phyloP scores from a whole-genome alignment of 2,888 invertebrate genomes.

The Cinara cedri region DNA sequence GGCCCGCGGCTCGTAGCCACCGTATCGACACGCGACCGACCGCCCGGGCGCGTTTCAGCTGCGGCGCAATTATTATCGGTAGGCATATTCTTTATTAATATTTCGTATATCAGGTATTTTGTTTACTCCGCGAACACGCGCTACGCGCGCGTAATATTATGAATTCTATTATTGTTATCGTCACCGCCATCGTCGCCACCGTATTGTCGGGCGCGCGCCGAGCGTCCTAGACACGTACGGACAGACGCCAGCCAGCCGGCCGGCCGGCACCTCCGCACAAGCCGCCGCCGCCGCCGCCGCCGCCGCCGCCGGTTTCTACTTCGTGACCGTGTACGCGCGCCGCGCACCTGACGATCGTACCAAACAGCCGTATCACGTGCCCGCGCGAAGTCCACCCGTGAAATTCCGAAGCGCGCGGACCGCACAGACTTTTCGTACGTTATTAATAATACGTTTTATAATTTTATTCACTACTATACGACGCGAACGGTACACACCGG shows the following conservation, averaged over 20 bases:
- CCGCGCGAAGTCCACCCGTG: slow-evolving; percentile 20
- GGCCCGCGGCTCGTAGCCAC: too few relatives aligned
- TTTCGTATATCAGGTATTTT: too few relatives aligned
- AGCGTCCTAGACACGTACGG: slow-evolving; percentile 33
- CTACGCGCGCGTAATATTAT: neutral
- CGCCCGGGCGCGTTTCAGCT: too few relatives aligned
- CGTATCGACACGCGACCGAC: too few relatives aligned
- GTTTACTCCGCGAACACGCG: neutral
- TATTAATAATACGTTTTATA: too few relatives aligned
- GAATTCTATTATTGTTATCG: neutral
- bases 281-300: too few relatives aligned
- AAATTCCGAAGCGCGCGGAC: slow-evolving; percentile 22
- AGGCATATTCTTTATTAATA: too few relatives aligned
- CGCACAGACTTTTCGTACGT: neutral
- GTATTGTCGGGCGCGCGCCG: neutral
- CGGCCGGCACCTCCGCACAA: neutral
- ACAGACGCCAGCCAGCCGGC: neutral
- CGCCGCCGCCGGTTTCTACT: neutral
- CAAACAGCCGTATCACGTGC: slow-evolving; percentile 7
- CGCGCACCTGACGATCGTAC: slow-evolving; percentile 18
- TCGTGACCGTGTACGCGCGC: slow-evolving; percentile 26
- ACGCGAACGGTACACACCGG: too few relatives aligned
- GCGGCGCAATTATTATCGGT: too few relatives aligned
- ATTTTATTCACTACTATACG: too few relatives aligned
- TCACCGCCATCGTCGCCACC: neutral